A percentile compares a stretch with the other conserved stretches of the same genome.
These are phyloP conservation scores for Chromis chromis DNA, from an alignment of 2,797 vertebrate genomes.

Conservation along the genomic window DNA sequence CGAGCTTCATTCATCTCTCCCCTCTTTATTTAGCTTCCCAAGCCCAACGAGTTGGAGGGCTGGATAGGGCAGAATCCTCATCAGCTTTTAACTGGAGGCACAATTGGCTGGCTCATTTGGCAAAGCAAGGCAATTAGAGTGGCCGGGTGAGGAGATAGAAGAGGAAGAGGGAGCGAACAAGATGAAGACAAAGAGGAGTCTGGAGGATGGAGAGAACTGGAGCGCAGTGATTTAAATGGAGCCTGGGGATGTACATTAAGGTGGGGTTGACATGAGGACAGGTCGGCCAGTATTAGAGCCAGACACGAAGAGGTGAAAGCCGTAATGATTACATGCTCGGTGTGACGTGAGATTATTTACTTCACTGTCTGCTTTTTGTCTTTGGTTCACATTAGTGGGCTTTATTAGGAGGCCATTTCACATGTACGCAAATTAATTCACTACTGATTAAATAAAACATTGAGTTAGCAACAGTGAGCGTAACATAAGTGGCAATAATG, in stretches of 20 bases:
- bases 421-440: not conserved
- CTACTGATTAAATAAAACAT: too few relatives aligned
- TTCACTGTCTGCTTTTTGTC: constrained; percentile 10
- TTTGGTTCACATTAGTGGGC: constrained; percentile 5
- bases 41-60: constrained; percentile 34
- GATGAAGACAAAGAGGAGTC: constrained; percentile 50
- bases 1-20: constrained; percentile 30
- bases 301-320: constrained; percentile 56
- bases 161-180: constrained; percentile 31
- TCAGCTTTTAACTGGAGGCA: constrained; percentile 71
- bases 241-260: constrained; percentile 74
- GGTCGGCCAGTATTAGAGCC: constrained; percentile 63
- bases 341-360: constrained; percentile 52
- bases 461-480: not conserved
- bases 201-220: constrained; percentile 54
- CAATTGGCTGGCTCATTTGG: constrained; percentile 72
- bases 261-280: constrained; percentile 72
- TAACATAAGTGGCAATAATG: too few relatives aligned
- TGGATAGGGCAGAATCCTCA: constrained; percentile 53
- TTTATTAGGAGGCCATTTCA: not conserved
- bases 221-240: constrained; percentile 72
- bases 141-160: constrained; percentile 57
- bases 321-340: constrained; percentile 51
- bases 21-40: constrained; percentile 57
- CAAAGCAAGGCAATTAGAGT: constrained; percentile 73